Base-by-base conservation (phyloP, 2,888 invertebrate genomes). In the Rhaphigaster nebulosa region DNA sequence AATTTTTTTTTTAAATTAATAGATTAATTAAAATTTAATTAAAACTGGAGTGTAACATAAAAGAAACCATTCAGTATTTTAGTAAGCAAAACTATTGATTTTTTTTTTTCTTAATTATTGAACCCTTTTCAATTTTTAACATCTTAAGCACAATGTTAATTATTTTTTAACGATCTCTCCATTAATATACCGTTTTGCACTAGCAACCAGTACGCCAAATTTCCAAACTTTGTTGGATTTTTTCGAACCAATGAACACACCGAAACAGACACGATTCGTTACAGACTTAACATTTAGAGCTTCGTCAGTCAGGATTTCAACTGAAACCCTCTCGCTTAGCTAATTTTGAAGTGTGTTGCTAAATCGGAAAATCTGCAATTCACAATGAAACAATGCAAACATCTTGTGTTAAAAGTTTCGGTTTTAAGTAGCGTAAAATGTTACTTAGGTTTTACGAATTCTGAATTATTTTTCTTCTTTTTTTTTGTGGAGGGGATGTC, bases 161-260 rank as follows among this genome's bases (percentile, higher is more conserved):
- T n/a, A n/a, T n/a, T n/a, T n/a, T n/a, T n/a, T n/a, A n/a, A n/a
- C n/a, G n/a, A n/a, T n/a, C n/a, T n/a, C n/a, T n/a, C n/a, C n/a
- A n/a, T n/a, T n/a, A n/a, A n/a, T n/a, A n/a, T n/a, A 10, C 45
- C 45, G 45, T 45, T 45, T 45, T 10, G 45, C 65, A 18, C 29
- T 65, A 29, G 29, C 65, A n/a, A 29, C 18, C 29, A 29, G 15
- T 18, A n/a, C 13, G 15, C 15, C 65, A 65, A 29, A 65, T 45
- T 50, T 50, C 34, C n/a, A 54, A 45, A 90, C 23, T 38, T 45
- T 13, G 10, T 20, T n/a, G 45, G 4, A 26, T 54, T n/a, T 2
- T 34, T 54, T 54, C 87, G 87, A 87, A 50, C n/a, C 87, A 87
- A 50, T 87, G 50, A 87, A 87, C 54, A 50, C 87, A 50, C 54